Base-by-base conservation (phyloP, 2,888 invertebrate genomes). In the Drosophila lacicola region DNA sequence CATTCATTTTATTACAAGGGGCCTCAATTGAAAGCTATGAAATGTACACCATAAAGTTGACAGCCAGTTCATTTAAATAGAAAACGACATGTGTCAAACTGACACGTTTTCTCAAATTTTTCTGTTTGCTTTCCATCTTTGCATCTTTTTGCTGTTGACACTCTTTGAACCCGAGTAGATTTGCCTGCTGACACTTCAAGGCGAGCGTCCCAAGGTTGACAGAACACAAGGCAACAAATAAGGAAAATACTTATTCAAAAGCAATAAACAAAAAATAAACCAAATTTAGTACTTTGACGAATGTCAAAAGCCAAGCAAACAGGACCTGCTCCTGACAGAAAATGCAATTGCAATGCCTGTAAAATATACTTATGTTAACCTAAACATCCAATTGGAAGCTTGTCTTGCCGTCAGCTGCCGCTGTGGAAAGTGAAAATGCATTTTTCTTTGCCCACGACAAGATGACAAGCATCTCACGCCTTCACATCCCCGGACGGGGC, bases 11-110 rank as follows among this genome's bases (percentile, higher is more conserved):
- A 79, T 79, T 74, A 65, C 64, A 56, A 50, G 60, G 50, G 42
- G 54, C 51, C 53, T 14, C 51, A 71, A 74, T 57, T 49, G 69
- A 34, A 49, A 56, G 66, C 63, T 60, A 79, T 75, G 86, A 88
- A 79, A 79, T 79, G 56, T 58, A 70, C 70, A 58, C 65, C 76
- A 63, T 54, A 47, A 70, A 73, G 63, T 63, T 80, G 78, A 78
- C 78, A 77, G 78, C 60, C 68, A 85, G 85, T 89, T 88, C 80
- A 88, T 88, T 89, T 85, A 74, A 89, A 85, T 74, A 68, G 70
- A 82, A 78, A 80, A 72, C 86, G 90, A 82, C 88, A 78, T 78
- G 67, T 80, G 90, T 89, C 88, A 89, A 83, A 72, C 66, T 88
- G 90, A 78, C 88, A 77, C 69, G 66, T 88, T 83, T 74, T 80